Evolutionary conservation across 2,113 vertebrate species (phyloP).

Genomic region (Psilopsiagon aymara): DNA sequence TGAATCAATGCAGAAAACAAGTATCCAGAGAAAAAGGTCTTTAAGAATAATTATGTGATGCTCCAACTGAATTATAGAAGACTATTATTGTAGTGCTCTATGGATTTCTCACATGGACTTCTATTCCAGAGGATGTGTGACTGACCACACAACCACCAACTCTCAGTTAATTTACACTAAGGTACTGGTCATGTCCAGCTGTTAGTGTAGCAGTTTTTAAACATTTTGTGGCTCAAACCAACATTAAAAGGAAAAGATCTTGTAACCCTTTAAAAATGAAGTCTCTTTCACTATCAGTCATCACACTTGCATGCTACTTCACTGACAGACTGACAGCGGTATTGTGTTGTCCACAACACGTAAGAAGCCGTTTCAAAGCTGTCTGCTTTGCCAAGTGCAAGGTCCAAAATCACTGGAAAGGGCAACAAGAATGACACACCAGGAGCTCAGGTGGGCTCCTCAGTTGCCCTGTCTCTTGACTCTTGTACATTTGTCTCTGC

Average conservation of each 20-base stretch:
- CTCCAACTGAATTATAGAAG: neutral
- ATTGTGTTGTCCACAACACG: accelerated
- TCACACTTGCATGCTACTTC: neutral
- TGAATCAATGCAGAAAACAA: neutral
- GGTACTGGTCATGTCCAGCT: neutral
- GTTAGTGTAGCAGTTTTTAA: neutral
- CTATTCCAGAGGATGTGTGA: neutral
- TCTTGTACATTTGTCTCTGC: accelerated
- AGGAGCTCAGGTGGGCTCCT: neutral
- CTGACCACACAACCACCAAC: neutral
- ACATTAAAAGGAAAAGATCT: neutral
- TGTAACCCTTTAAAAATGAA: neutral
- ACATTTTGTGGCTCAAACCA: neutral
- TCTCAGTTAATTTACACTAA: neutral
- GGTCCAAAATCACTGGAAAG: neutral
- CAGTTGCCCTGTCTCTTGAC: neutral
- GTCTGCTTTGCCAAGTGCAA: neutral
- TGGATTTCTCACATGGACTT: neutral
- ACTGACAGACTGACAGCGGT: neutral
- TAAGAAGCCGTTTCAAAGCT: neutral
- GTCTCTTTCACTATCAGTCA: neutral
- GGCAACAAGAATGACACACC: neutral
- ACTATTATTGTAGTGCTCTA: neutral
- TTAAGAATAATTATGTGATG: neutral
- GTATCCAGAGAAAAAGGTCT: neutral